Percentiles rank a stretch among this genome's conserved stretches.
Evolutionary conservation across 2,113 vertebrate species (phyloP).

Genomic region (Nanorana parkeri): DNA sequence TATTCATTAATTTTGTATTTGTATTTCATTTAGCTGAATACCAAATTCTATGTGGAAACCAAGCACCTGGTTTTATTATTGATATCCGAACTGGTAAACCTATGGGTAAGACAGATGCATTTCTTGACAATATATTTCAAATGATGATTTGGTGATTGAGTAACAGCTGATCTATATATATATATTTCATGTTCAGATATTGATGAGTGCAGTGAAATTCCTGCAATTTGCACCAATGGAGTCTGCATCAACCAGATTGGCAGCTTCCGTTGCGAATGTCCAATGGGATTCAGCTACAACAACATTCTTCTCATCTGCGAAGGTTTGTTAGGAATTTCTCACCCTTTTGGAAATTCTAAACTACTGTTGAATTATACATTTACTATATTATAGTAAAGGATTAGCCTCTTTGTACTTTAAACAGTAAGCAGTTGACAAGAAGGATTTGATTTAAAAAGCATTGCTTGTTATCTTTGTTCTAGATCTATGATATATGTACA

Average conservation of each 20-base stretch:
- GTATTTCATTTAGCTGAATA: conserved; percentile 77
- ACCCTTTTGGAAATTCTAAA: no score
- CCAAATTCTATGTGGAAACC: conserved; percentile 89
- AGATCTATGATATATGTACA: no score
- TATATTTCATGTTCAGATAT: conserved; percentile 77
- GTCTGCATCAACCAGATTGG: conserved; percentile 94
- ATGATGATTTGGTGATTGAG: neutral
- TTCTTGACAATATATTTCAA: neutral
- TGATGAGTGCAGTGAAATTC: conserved; percentile 91
- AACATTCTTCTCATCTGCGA: conserved; percentile 89
- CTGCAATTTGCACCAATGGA: conserved; percentile 84
- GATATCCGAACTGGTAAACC: conserved; percentile 90
- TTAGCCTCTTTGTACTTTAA: no score
- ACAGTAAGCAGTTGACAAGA: no score
- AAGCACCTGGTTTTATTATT: conserved; percentile 87
- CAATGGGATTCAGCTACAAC: conserved; percentile 91
- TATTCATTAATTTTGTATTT: neutral
- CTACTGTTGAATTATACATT: neutral
- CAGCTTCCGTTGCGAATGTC: conserved; percentile 93
- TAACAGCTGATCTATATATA: neutral
- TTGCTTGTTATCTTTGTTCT: no score
- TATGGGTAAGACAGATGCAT: conserved; percentile 75
- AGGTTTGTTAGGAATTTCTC: conserved; percentile 71
- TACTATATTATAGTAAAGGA: neutral
- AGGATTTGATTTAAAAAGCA: no score